Evolutionary conservation across 2,888 invertebrate species (phyloP), one percentile per base, ranked within the genome.

Genomic region (Heliconius ismenius): DNA sequence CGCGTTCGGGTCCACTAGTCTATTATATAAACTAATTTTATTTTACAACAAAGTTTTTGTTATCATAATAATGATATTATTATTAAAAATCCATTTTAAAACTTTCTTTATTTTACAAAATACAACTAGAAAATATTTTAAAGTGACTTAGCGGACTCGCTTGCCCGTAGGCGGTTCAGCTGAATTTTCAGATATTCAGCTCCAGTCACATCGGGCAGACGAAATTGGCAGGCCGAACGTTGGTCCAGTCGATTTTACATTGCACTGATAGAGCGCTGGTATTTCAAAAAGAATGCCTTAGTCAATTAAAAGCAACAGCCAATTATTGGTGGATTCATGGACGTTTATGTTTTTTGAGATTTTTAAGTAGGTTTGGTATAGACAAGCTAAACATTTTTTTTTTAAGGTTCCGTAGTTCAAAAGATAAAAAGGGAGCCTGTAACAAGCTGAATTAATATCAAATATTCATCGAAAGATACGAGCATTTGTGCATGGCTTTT

Each of bases 191-290:
- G 72, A 73, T 39, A 73, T 39, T 62, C 60, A 62, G 13, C 36
- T 24, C 11, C 54, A 49, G 49, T 39, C 58, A 70, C 72, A 32
- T 65, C 49, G 64, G 63, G 72, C 64, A 70, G 63, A 64, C 36
- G 43, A 36, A 72, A 65, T 72, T 72, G 36, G 39, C 72, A 76
- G 65, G 62, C 54, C 70, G 82, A 75, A 75, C 69, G 75, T 75
- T 49, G 69, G 62, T 43, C 60, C 62, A 43, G 75, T 62, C 63
- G 63, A 75, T 75, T 70, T 63, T 70, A 36, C 64, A 62, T 32
- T 70, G 74, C 77, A 70, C 64, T 74, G 63, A 77, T 74, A 77
- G 74, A 77, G 13, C 74, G 24, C 39, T 65, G 69, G 64, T 70
- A 74, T 70, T 54, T 63, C 62, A 75, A 68, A 75, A 70, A 75